Conservation (phyloP, 2,113 vertebrate genomes). For the Gavialis gangeticus region DNA sequence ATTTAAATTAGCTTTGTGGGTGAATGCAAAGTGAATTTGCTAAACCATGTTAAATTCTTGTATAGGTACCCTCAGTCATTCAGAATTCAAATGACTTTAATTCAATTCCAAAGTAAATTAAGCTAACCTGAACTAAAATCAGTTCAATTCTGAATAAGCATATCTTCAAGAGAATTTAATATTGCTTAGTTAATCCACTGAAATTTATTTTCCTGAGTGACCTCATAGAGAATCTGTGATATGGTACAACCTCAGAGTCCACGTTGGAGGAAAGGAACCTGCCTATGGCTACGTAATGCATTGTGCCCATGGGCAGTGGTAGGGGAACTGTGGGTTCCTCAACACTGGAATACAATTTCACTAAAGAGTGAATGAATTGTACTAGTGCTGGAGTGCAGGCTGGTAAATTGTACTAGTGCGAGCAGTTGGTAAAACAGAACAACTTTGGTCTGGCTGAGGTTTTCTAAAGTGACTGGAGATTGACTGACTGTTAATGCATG, state of each 20-base stretch:
- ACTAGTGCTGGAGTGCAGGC: not conserved
- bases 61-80: conserved; percentile 67
- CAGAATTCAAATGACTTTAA: conserved; percentile 67
- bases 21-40: not conserved
- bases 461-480: not conserved
- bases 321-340: not conserved
- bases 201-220: conserved; percentile 41
- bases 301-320: not conserved
- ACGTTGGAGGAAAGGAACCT: not conserved
- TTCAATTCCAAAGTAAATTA: conserved; percentile 70
- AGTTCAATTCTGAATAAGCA: conserved; percentile 32
- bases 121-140: conserved; percentile 61
- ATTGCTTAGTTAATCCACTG: conserved; percentile 46
- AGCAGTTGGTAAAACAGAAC: not conserved
- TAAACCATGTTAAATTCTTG: conserved; percentile 61
- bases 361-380: not conserved
- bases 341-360: not conserved
- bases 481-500: not conserved
- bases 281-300: not conserved
- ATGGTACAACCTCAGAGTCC: not conserved
- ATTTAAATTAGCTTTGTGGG: too few relatives aligned
- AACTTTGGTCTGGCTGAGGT: not conserved
- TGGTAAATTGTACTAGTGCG: not conserved
- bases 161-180: conserved; percentile 47
- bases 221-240: not conserved